Conservation (phyloP, 2,113 vertebrate species). For the Empidonax alnorum region DNA sequence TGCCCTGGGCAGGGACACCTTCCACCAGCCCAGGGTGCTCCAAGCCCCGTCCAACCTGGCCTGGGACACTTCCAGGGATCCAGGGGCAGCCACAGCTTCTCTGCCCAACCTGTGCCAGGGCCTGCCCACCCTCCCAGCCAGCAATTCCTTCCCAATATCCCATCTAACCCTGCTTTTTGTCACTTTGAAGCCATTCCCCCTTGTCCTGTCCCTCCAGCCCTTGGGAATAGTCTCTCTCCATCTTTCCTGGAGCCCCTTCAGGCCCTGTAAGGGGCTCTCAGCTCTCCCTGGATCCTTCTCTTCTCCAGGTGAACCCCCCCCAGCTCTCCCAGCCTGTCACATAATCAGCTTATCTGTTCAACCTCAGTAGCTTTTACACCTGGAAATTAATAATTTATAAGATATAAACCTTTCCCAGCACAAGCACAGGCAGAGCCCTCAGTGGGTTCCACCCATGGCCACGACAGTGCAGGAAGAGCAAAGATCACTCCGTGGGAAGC, state of each 20-base stretch:
- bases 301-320: background rate
- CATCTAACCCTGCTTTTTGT: background rate
- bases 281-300: background rate
- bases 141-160: background rate
- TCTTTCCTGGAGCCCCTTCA: background rate
- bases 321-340: background rate
- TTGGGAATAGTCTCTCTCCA: background rate
- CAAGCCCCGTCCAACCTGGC: background rate
- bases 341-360: background rate
- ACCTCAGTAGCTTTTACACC: background rate
- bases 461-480: background rate
- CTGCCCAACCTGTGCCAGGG: no score
- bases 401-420: background rate
- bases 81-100: background rate
- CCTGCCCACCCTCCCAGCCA: background rate
- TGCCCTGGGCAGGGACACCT: background rate
- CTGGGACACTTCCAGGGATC: background rate
- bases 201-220: rapidly evolving
- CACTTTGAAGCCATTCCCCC: background rate
- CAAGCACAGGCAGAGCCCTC: background rate
- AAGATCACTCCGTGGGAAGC: background rate
- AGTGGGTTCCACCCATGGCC: background rate
- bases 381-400: background rate
- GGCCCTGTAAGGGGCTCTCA: background rate
- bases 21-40: background rate